Percentiles rank a stretch among this genome's conserved stretches.
Conservation (phyloP, 2,888 invertebrate species). For the Aphidius colemani region DNA sequence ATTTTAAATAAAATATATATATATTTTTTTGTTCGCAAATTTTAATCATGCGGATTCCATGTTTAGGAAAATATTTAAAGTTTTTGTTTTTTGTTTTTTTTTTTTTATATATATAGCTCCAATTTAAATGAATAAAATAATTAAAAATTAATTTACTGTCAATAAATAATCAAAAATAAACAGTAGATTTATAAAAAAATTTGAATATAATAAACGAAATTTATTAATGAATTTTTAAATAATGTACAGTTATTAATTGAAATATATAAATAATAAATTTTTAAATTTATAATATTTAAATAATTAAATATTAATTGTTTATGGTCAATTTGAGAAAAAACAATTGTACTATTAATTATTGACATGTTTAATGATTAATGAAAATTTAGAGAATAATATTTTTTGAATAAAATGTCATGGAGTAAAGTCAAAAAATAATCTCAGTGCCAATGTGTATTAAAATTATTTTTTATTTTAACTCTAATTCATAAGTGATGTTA, state of each 20-base stretch:
- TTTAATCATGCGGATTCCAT: no score
- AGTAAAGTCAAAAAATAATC: slow-evolving; percentile 8
- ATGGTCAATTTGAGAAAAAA: slow-evolving; percentile 11
- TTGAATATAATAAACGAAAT: neutral
- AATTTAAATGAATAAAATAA: no score
- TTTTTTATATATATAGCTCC: no score
- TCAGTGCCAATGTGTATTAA: neutral
- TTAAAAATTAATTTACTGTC: no score
- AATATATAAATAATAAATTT: slow-evolving; percentile 25
- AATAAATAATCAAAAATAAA: no score
- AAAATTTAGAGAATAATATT: slow-evolving; percentile 6
- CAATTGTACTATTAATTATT: neutral
- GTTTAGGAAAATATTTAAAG: no score
- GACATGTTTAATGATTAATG: no score
- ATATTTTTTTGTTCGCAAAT: no score
- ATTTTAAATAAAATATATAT: no score
- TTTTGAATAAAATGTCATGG: slow-evolving; percentile 5
- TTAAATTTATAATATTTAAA: slow-evolving; percentile 19
- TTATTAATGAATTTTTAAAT: slow-evolving; percentile 28
- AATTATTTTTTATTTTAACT: neutral
- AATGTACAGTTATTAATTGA: slow-evolving; percentile 31
- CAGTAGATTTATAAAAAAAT: no score
- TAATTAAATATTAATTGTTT: slow-evolving; percentile 20
- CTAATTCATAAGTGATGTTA: no score
- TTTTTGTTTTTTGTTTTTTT: no score